Evolutionary conservation across 2,797 vertebrate species (phyloP), one percentile per base, ranked within the genome.

Genomic region (Muscicapa striata): DNA sequence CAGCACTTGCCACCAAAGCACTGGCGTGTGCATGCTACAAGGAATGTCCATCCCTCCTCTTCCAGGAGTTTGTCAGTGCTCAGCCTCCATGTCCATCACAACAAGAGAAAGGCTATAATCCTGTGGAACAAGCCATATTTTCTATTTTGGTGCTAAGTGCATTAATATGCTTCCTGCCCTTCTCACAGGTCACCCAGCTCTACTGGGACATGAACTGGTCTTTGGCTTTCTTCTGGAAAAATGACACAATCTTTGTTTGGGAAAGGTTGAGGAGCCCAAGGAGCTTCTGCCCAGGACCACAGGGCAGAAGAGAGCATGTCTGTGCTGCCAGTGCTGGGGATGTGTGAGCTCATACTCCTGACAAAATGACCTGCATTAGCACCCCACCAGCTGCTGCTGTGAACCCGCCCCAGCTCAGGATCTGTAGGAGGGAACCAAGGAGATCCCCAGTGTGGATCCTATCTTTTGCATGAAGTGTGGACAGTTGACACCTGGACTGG

Each of bases 1-100:
- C 57, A 74, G 73, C 27, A 27, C 41, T 68, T 38, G 67, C 30
- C 52, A 66, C 51, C 52, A 69, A 73, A 79, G 40, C 27, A 18
- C 24, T 41, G 20, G 45, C 0, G 0, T 16, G 13, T 0, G 1
- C 32, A 49, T 40, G 68, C 52, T 80, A 15, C 23, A 54, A 83
- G 43, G 64, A 84, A 36, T 38, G 11, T 20, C 51, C 51, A 52
- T 30, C 51, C 18, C 29, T 11, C 51, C 29, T 52, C 29, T 30
- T 52, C 51, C 29, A 83, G 43, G 57, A 77, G 36, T 52, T 61
- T 68, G 36, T 70, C 80, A 52, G 27, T 54, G 24, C 55, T 90
- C n/a, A 29, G 51, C 48, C 34, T 43, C 40, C 20, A 43, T 4
- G 20, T 54, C 75, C 40, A 21, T 58, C 51, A 32, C 7, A 74